Percentiles rank a stretch among this genome's conserved stretches.
Conservation (phyloP, 30 jellyfish, hydroid and myxozoan genomes). For the Turritopsis dohrnii region DNA sequence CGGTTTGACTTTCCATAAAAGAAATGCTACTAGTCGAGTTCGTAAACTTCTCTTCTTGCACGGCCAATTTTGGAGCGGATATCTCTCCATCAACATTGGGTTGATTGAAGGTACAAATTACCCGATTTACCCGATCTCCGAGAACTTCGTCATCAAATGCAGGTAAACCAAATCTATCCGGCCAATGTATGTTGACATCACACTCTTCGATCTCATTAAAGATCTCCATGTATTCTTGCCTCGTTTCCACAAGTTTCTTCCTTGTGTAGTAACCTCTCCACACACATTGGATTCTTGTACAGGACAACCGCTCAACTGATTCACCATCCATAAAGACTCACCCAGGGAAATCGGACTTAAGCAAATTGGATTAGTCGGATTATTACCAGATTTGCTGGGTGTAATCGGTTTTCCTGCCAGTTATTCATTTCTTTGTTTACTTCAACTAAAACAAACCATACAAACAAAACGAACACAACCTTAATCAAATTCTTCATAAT, state of each 20-base stretch:
- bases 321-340: not conserved
- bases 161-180: constrained; percentile 13
- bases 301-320: not conserved
- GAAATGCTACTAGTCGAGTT: not conserved
- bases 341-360: not conserved
- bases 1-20: not conserved
- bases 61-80: not conserved
- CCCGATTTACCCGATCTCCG: not conserved
- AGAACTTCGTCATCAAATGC: not conserved
- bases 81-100: not conserved
- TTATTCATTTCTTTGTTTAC: too few species aligned
- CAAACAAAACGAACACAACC: too few species aligned
- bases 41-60: not conserved
- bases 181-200: not conserved
- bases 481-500: too few species aligned
- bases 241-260: constrained; percentile 14
- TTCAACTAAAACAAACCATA: not conserved
- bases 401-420: not conserved
- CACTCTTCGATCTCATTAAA: constrained; percentile 8
- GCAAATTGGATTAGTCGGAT: too few species aligned
- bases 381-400: not conserved
- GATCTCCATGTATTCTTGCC: constrained; percentile 3
- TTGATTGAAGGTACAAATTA: not conserved
- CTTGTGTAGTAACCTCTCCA: constrained; percentile 28
- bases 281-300: not conserved